Conservation (phyloP, 2,113 vertebrate species). For the Embiotoca jacksoni region DNA sequence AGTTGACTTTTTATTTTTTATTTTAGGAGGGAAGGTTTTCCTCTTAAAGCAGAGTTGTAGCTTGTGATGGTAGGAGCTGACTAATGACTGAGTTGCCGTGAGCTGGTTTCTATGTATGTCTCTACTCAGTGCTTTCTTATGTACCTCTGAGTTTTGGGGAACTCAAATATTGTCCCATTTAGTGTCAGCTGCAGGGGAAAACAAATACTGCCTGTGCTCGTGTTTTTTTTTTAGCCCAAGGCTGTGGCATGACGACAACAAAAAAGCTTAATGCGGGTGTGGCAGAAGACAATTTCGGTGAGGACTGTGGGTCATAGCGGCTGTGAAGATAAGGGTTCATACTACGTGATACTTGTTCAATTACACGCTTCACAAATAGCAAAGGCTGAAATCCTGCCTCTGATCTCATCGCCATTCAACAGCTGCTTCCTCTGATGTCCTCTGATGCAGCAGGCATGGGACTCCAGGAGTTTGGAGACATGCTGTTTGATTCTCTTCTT, state of each 20-base stretch:
- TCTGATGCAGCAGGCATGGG: conserved; percentile 16
- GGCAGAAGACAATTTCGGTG: not conserved
- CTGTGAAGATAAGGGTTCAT: conserved; percentile 5
- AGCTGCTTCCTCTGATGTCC: not conserved
- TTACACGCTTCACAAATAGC: conserved; percentile 35
- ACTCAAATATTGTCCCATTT: conserved; percentile 60
- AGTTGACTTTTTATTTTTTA: not conserved
- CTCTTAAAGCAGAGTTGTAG: conserved; percentile 24
- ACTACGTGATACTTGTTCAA: conserved; percentile 9
- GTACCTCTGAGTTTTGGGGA: conserved; percentile 48
- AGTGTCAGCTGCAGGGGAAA: conserved; percentile 57
- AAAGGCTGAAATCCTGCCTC: conserved; percentile 19
- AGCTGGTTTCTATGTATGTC: conserved; percentile 28
- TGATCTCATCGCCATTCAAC: conserved; percentile 17
- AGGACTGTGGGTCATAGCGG: conserved; percentile 19
- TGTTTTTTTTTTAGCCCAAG: conserved; percentile 36
- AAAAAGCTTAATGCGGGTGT: conserved; percentile 2
- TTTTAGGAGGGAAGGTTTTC: conserved; percentile 5
- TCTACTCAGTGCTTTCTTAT: conserved; percentile 36
- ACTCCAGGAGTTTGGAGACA: conserved; percentile 24
- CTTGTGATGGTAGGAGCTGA: conserved; percentile 31
- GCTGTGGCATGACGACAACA: conserved; percentile 17
- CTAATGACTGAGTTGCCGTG: conserved; percentile 47
- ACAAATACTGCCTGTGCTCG: conserved; percentile 46
- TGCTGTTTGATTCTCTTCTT: conserved; percentile 29